Base-by-base conservation (phyloP, 2,797 vertebrate genomes). In the Phoeniculus purpureus region DNA sequence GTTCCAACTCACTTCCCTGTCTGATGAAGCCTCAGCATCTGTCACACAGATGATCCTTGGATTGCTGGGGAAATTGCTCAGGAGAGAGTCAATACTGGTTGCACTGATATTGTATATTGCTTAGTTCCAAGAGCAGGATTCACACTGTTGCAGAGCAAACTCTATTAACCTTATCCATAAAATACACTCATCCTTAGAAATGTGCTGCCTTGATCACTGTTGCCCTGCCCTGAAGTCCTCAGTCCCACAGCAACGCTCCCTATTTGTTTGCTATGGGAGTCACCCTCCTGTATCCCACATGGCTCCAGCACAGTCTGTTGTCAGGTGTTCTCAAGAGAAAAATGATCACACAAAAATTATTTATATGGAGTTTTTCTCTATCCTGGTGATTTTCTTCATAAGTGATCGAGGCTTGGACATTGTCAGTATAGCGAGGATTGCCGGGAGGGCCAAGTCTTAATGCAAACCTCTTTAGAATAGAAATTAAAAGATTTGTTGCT, bases 311-410 rank as follows among this genome's bases (percentile, higher is more conserved):
- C 0, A 1, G 18, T 67, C 32, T 80, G 58, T 78, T 82, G 22
- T 9, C 68, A 68, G 27, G 15, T 18, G 29, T 80, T 27, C 54
- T 75, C 7, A 15, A 68, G 71, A 43, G 40, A 52, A 85, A 84
- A 89, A 79, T 7, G 11, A 71, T 26, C 5, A 2, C 7, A 84
- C 83, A 64, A 72, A 43, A 70, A 2, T n/a, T 78, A 54, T 73
- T 94, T 89, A 12, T 76, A 72, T 81, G 80, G 76, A 74, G 61
- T 92, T 95, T 86, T n/a, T 76, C 55, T 95, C 74, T 62, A 78
- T 37, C n/a, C 51, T 25, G 40, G 31, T 85, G 80, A 48, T 90
- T 94, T 93, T 92, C 56, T 56, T 79, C n/a, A 21, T 94, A 93
- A 91, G 54, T 29, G 62, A 83, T 70, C 8, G 20, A 58, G 19